A percentile compares a stretch with the other conserved stretches of the same genome.
These are phyloP conservation scores for Lichenostomus cassidix DNA, from an alignment of 2,113 vertebrate genomes.

Conservation along the genomic window DNA sequence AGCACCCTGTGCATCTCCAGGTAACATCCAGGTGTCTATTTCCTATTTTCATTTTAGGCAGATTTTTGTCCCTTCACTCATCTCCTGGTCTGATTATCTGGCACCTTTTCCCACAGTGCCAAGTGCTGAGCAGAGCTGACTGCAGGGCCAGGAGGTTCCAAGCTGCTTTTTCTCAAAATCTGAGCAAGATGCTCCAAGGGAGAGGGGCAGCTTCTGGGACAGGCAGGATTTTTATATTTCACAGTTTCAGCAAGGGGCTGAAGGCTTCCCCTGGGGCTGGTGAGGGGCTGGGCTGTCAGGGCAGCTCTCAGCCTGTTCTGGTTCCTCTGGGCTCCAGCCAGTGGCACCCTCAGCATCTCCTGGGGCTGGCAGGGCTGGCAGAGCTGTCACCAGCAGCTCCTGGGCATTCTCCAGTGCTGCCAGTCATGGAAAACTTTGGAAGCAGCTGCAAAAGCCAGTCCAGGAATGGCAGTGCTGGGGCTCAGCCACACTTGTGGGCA, in stretches of 20 bases:
- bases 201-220: neutral
- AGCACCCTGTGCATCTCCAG: neutral
- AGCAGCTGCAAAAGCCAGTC: neutral
- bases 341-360: neutral
- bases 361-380: neutral
- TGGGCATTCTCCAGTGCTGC: rapidly evolving
- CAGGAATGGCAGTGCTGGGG: neutral
- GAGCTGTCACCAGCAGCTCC: neutral
- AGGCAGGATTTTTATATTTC: neutral
- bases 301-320: neutral
- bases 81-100: neutral
- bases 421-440: neutral
- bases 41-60: neutral
- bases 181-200: neutral
- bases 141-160: neutral
- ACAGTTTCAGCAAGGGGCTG: rapidly evolving
- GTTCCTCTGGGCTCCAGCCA: rapidly evolving
- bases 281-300: neutral
- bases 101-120: neutral
- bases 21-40: neutral
- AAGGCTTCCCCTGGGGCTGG: neutral
- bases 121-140: rapidly evolving
- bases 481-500: rapidly evolving
- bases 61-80: neutral
- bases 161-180: neutral